These are phyloP conservation scores for Apamea epomidion DNA, from an alignment of 2,888 invertebrate species.

Conservation along the genomic window DNA sequence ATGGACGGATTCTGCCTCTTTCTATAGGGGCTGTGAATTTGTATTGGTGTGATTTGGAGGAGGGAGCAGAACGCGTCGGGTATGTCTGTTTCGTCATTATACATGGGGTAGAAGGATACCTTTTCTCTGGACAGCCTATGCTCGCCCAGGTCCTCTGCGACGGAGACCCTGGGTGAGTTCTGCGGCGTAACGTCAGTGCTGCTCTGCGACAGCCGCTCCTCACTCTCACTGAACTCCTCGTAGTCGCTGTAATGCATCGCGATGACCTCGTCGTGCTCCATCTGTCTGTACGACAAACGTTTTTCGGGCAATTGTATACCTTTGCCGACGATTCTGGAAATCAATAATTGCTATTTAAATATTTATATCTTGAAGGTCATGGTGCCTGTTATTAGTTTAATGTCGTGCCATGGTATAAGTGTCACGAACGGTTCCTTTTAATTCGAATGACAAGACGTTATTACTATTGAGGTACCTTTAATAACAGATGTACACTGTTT, in stretches of 20 bases:
- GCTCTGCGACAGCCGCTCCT: conserved; percentile 85
- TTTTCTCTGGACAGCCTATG: conserved; percentile 77
- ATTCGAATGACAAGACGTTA: conserved; percentile 46
- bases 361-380: conserved; percentile 60
- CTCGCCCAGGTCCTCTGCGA: conserved; percentile 75
- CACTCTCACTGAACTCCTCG: conserved; percentile 85
- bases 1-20: conserved; percentile 83
- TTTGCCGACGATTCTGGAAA: conserved; percentile 85
- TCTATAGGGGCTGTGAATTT: conserved; percentile 82
- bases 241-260: conserved; percentile 87
- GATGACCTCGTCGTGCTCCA: conserved; percentile 86
- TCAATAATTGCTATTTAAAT: conserved; percentile 61
- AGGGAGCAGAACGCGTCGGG: conserved; percentile 84
- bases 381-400: conserved; percentile 32
- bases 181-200: conserved; percentile 87
- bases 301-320: conserved; percentile 81
- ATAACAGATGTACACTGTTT: conserved; percentile 17
- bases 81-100: conserved; percentile 77
- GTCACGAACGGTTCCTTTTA: conserved; percentile 38
- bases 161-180: conserved; percentile 83
- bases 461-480: conserved; percentile 18
- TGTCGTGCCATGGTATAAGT: conserved; percentile 30
- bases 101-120: conserved; percentile 74
- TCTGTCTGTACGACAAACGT: conserved; percentile 77
- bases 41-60: conserved; percentile 86